These are phyloP conservation scores for Ciconia maguari DNA, from an alignment of 2,113 vertebrate species.

Conservation along the genomic window DNA sequence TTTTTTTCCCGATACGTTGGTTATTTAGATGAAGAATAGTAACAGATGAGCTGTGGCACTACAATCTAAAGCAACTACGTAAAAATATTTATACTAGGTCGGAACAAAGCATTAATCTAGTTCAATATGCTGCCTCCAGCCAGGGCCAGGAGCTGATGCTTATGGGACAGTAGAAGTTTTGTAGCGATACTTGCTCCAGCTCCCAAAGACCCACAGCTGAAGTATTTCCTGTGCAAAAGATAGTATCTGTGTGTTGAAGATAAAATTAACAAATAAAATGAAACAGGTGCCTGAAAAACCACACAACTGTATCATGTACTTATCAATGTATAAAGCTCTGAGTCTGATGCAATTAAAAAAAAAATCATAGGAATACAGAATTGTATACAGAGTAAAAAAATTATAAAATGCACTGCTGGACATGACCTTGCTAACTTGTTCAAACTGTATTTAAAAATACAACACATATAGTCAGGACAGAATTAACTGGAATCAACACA, in stretches of 20 bases:
- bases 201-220: neutral
- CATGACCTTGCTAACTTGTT: neutral
- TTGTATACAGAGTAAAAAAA: neutral
- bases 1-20: rapidly evolving
- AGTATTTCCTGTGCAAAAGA: neutral
- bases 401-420: neutral
- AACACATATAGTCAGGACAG: neutral
- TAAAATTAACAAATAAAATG: neutral
- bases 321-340: neutral
- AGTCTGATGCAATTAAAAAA: neutral
- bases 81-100: neutral
- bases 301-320: neutral
- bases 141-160: neutral
- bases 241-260: neutral
- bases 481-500: neutral
- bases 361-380: neutral
- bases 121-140: neutral
- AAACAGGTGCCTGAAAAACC: neutral
- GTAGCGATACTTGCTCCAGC: neutral
- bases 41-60: neutral
- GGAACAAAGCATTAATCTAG: neutral
- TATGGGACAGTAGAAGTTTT: neutral
- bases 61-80: neutral
- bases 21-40: neutral
- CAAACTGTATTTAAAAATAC: neutral